Evolutionary conservation across 2,113 vertebrate genomes (phyloP), one percentile per base, ranked within the genome.

Genomic region (Crotophaga sulcirostris): DNA sequence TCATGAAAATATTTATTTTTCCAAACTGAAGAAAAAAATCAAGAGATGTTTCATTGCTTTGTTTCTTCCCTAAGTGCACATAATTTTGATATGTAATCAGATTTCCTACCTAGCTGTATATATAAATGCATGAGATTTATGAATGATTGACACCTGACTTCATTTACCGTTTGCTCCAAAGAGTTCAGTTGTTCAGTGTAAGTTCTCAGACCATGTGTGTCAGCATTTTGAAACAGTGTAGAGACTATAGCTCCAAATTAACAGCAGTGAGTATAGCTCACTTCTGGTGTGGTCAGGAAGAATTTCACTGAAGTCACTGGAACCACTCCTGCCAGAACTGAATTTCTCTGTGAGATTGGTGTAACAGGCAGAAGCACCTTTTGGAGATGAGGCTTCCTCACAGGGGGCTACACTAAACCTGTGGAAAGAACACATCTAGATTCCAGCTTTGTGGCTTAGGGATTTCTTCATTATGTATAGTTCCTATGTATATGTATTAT

Each of bases 1-100:
- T 93, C 60, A 94, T 54, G 23, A 85, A 91, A 94, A 82, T 56
- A 83, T 86, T 93, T 89, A 15, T 49, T 93, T 95, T 92, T 87
- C 63, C 45, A 59, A 93, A 93, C 17, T 9, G 29, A 55, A 93
- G 77, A 58, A 94, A 84, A 68, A 70, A 60, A 91, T 51, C 20
- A 34, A 6, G 45, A 75, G 24, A 84, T 42, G 78, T 91, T 92
- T 75, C 18, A 67, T 89, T 91, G 47, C 49, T 83, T 78, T 66
- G 7, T 60, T 90, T 40, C 49, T 77, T 87, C 79, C 60, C 8
- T 55, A 93, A 84, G 36, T 45, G 26, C 66, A 96, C 40, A 56
- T 74, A 68, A 38, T 76, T 47, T 42, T 56, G 47, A 77, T 47
- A 67, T 2, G 9, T 56, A 77, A 94, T 63, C 45, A 94, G 76